Evolutionary conservation across 2,888 invertebrate species (phyloP), one percentile per base, ranked within the genome.

Genomic region (Leucoma salicis): DNA sequence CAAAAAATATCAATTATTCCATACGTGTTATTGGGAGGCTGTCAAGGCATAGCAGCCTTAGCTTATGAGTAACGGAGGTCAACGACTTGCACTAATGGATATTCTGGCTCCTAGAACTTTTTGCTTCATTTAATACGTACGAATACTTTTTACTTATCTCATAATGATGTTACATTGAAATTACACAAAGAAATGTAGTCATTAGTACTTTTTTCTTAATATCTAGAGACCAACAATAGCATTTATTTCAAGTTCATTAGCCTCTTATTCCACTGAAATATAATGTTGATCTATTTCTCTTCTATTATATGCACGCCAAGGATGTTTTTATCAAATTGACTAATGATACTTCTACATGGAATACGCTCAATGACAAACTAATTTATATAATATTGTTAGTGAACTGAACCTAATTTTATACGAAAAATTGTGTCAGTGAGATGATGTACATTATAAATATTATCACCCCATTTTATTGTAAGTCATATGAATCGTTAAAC

Each of bases 1-100:
- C 39, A 58, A 57, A 58, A 60, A 58, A 41, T 36, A 35, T 35
- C 37, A 49, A 42, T 53, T 44, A 48, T 53, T 39, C 42, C 28
- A 44, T 31, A 14, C 34, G 21, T 34, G 8, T 42, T 43, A 43
- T 43, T 14, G 47, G 46, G 46, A 50, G 38, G 36, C 50, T 46
- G 48, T 39, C 47, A 40, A 28, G 29, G 13, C 35, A 43, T 40
- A 36, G 39, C 24, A 35, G 31, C 42, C 46, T 49, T 46, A 35
- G 38, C 29, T 52, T 44, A 53, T 61, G 56, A 55, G 50, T 59
- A 55, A 60, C 54, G 25, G 63, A 55, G 65, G 52, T 65, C 67
- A 53, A 50, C 40, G 63, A 51, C 60, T 52, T 42, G 31, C 39
- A 39, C 62, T 66, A 69, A 58, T 66, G 52, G 64, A 66, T 59